A percentile compares a stretch with the other conserved stretches of the same genome.
Conservation (phyloP, 1,140 invertebrate species). For the Aphis craccivora region DNA sequence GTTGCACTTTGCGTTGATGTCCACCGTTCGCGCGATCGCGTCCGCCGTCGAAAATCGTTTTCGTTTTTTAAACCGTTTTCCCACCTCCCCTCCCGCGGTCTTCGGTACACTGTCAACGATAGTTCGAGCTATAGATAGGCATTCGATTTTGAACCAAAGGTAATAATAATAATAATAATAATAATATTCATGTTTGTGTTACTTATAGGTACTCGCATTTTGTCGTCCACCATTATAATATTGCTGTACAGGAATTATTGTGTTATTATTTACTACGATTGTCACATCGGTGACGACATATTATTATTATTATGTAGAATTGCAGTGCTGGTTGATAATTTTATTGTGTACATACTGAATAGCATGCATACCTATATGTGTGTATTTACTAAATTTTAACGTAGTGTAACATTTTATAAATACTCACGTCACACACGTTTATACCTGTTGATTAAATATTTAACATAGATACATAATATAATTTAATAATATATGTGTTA, state of each 20-base stretch:
- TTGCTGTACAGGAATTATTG: no score
- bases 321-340: no score
- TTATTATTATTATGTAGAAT: no score
- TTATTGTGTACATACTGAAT: no score
- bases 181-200: no score
- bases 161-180: no score
- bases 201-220: no score
- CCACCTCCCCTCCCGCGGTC: not conserved
- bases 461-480: not conserved
- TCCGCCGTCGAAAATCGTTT: not conserved
- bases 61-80: not conserved
- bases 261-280: no score
- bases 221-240: no score
- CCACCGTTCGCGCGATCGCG: not conserved
- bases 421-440: not conserved
- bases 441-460: not conserved
- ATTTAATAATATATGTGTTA: no score
- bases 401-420: not conserved
- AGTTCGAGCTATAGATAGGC: not conserved
- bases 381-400: not conserved
- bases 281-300: no score
- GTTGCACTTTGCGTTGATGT: constrained; percentile 10
- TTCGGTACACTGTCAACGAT: not conserved
- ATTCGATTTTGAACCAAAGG: not conserved
- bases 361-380: no score